A percentile compares a stretch with the other conserved stretches of the same genome.
These are phyloP conservation scores for Tubulanus polymorphus DNA, from an alignment of 2,888 invertebrate species.

Conservation along the genomic window DNA sequence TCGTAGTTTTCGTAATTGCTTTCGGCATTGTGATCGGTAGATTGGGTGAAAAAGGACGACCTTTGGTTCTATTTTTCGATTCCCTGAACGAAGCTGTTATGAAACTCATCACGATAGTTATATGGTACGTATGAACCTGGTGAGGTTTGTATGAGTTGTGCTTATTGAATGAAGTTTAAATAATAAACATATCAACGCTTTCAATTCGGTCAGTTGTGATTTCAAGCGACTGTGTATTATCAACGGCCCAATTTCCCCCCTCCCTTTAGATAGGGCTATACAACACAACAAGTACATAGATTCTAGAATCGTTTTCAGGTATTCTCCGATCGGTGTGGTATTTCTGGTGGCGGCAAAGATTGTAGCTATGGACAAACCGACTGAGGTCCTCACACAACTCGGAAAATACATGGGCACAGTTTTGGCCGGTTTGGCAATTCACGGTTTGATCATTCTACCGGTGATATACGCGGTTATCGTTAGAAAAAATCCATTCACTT, in stretches of 20 bases:
- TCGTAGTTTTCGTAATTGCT: constrained; percentile 84
- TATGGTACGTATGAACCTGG: constrained; percentile 73
- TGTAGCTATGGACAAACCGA: constrained; percentile 81
- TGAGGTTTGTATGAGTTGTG: too few species aligned
- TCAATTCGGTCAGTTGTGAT: too few species aligned
- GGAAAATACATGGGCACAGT: constrained; percentile 90
- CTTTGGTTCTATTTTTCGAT: constrained; percentile 77
- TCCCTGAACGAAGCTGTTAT: constrained; percentile 86
- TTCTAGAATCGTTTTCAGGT: constrained; percentile 45
- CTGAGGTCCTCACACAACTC: constrained; percentile 73
- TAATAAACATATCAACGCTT: too few species aligned
- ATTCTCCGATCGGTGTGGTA: constrained; percentile 48
- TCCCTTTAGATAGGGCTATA: too few species aligned
- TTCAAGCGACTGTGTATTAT: too few species aligned
- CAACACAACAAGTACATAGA: too few species aligned
- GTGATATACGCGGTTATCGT: constrained; percentile 67
- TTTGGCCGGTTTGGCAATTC: constrained; percentile 73
- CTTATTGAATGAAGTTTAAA: too few species aligned
- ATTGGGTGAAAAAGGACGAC: constrained; percentile 73
- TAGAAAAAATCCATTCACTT: constrained; percentile 41
- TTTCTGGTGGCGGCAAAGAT: constrained; percentile 74
- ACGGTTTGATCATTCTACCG: constrained; percentile 87
- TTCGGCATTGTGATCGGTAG: constrained; percentile 85
- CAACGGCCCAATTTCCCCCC: too few species aligned
- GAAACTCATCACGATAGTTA: constrained; percentile 84